Evolutionary conservation across 2,888 invertebrate species (phyloP).

Genomic region (Epinotia demarniana): DNA sequence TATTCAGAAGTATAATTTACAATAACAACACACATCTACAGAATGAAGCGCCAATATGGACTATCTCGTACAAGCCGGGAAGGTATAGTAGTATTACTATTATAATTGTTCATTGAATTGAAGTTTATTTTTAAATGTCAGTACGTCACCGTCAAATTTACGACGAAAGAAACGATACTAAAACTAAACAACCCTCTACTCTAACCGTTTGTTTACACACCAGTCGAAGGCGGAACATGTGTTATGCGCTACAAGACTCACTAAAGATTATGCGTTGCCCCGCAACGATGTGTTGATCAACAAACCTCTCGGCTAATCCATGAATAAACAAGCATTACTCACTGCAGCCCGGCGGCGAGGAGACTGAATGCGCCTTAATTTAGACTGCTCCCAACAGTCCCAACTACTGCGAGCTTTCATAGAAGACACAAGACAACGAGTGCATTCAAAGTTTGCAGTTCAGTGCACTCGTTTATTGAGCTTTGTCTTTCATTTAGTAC

Average conservation of each 20-base stretch:
- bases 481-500: not conserved
- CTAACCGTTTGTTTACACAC: slow-evolving; percentile 7
- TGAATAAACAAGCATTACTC: slow-evolving; percentile 40
- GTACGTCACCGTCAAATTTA: not conserved
- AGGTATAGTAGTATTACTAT: too few species aligned
- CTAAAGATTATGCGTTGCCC: slow-evolving; percentile 31
- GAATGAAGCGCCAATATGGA: too few species aligned
- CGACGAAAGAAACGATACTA: not conserved
- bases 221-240: not conserved
- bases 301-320: slow-evolving; percentile 31
- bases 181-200: not conserved
- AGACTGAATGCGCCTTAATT: slow-evolving; percentile 27
- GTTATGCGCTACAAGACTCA: too few species aligned
- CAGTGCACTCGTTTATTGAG: not conserved
- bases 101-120: too few species aligned
- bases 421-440: slow-evolving; percentile 20
- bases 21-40: too few species aligned
- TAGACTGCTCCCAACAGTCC: slow-evolving; percentile 19
- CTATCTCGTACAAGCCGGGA: too few species aligned
- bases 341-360: slow-evolving; percentile 14
- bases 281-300: slow-evolving; percentile 40
- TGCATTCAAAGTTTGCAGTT: slow-evolving; percentile 12
- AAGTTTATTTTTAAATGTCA: too few species aligned
- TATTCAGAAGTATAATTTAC: too few species aligned
- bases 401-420: slow-evolving; percentile 24